Evolutionary conservation across 35 echinoderm and acorn worm species (phyloP), one percentile per base, ranked within the genome.

Genomic region (Hemicentrotus pulcherrimus): DNA sequence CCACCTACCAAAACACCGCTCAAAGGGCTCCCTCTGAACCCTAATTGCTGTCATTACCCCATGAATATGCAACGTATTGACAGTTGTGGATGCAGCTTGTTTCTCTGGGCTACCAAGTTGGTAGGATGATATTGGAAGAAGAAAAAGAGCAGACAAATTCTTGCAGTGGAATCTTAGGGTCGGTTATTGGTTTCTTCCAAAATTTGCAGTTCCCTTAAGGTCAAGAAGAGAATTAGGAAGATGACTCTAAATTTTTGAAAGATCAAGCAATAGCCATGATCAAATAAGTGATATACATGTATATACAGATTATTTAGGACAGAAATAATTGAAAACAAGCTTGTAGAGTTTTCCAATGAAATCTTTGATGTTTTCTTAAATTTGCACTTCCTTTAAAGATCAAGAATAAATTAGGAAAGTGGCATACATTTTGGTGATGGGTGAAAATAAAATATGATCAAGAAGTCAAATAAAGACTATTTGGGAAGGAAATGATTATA

Each of bases 41-140:
- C 88, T 90, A 90, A 90, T 90, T 90, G 46, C 88, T 47, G 88
- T 90, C 88, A 90, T 90, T 90, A 90, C 88, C 60, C 88, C 88
- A 90, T 90, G 88, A 90, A 90, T 90, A 90, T 90, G 88, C 88
- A 90, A 90, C 32, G 31, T 90, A 90, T 90, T 47, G 88, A 90
- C 46, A 47, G 88, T 33, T 90, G 88, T 90, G 46, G 88, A 90
- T 90, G 88, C 88, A 90, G 88, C 88, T 90, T 90, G 32, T 45
- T 90, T 45, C 88, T 90, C 12, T 90, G 31, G 88, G 88, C 88
- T 45, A 35, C 14, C 33, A 90, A 90, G 32, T 15, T 90, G 86
- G 12, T 9, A 45, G 88, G 88, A 32, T 18, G 32, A 90, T 18
- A 45, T 11, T 86, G 86, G 19, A 33, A 22, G 32, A 22, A n/a